Percentiles rank a stretch among this genome's conserved stretches.
Evolutionary conservation across 2,888 invertebrate genomes (phyloP).

Genomic region (Dryobotodes eremita): DNA sequence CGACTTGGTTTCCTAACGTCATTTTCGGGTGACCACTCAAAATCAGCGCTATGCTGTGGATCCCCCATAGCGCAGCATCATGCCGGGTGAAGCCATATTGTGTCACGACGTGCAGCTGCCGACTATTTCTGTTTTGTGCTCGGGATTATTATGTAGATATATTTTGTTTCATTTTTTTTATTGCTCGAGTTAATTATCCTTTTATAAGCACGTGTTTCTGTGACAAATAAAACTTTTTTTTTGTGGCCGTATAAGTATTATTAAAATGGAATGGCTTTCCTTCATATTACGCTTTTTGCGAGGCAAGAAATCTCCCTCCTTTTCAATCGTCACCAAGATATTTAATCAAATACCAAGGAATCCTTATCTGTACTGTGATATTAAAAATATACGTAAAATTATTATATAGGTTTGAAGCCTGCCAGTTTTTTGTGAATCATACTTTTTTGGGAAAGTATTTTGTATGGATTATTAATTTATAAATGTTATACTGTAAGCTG

Average conservation of each 20-base stretch:
- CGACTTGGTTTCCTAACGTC: no score
- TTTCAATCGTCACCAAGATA: conserved; percentile 10
- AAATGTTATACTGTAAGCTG: background rate
- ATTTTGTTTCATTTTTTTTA: no score
- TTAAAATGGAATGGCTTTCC: background rate
- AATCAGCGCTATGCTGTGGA: no score
- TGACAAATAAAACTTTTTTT: no score
- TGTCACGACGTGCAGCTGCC: no score
- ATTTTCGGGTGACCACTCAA: no score
- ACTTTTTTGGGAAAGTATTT: background rate
- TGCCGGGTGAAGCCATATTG: no score
- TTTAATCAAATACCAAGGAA: conserved; percentile 17
- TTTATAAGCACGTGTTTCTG: no score
- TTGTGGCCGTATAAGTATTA: background rate
- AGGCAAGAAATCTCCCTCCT: background rate
- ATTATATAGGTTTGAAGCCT: background rate
- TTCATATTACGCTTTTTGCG: conserved; percentile 1
- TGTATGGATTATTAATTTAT: background rate
- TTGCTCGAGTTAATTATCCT: no score
- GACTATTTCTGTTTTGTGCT: no score
- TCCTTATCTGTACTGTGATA: conserved; percentile 5
- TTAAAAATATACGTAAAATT: conserved; percentile 17
- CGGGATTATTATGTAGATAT: no score
- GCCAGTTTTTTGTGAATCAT: background rate
- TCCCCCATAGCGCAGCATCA: no score